Base-by-base conservation (phyloP, 2,888 invertebrate genomes). In the Yponomeuta sedellus region DNA sequence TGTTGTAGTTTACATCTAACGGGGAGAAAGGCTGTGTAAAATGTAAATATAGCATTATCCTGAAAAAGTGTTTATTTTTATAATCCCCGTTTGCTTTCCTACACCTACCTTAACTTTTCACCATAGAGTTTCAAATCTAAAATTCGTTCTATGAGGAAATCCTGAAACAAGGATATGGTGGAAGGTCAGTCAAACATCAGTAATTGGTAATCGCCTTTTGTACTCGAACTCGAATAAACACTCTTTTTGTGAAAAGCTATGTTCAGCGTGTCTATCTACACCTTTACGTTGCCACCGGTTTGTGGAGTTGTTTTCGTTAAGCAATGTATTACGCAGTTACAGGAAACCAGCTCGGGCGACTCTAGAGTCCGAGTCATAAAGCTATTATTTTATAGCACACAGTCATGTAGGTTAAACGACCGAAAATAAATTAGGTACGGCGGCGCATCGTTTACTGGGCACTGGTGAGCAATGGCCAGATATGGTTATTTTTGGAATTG, bases 1-100 rank as follows among this genome's bases (percentile, higher is more conserved):
- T 67, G 92, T 94, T 72, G 93, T 94, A 65, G 91, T 95, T 79
- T 94, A 94, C 86, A 93, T 94, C 75, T 93, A 76, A 82, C 68
- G 39, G 58, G 39, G 19, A 34, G 39, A 62, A 63, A 10, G 34
- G 8, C 25, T 28, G 12, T 61, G 61, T 25, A 65, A 62, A 28
- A 57, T 64, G 44, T 69, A 66, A 66, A 64, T 67, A 67, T 52
- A 66, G 34, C 58, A 40, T 65, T 8, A 59, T n/a, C 8, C 40
- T 61, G 16, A 62, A 16, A n/a, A 67, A 19, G 40, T 59, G 61
- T 66, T 66, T 65, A 61, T 28, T 65, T 52, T 34, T 8, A 1
- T 59, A 25, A 34, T 16, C 44, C 44, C 16, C 44, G 44, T 16
- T 44, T 25, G 25, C 34, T 8, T 52, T 52, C 44, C 44, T 52